phyloP scores from a whole-genome alignment of 2,113 vertebrate species.

The Aegotheles bennettii region DNA sequence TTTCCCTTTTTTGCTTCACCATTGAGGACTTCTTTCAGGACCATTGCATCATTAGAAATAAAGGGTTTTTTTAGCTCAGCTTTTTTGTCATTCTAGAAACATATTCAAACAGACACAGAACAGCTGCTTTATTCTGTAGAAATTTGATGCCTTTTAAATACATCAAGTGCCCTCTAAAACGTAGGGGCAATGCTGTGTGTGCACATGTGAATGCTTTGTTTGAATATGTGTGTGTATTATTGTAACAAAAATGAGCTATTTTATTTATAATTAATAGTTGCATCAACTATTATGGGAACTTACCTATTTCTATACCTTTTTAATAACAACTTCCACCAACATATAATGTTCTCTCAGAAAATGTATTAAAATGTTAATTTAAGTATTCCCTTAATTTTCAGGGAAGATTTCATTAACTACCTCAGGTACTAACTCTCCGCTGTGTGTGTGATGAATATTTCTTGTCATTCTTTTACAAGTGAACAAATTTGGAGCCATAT shows the following conservation, averaged over 20 bases:
- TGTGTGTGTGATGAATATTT: background rate
- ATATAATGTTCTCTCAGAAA: background rate
- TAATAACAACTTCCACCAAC: background rate
- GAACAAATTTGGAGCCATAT: background rate
- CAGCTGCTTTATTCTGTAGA: background rate
- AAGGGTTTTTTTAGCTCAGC: background rate
- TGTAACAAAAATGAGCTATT: background rate
- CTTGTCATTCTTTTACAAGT: background rate
- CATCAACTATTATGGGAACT: background rate
- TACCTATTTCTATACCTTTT: background rate
- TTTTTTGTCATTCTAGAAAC: background rate
- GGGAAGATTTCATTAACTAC: background rate
- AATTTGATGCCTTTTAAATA: background rate
- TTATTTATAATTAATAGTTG: background rate
- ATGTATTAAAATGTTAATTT: background rate
- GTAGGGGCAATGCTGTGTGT: background rate
- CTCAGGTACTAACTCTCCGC: background rate
- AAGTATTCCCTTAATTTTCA: background rate
- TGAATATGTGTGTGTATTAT: background rate
- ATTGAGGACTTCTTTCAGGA: background rate
- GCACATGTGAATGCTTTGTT: background rate
- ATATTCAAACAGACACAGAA: background rate
- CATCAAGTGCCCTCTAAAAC: background rate
- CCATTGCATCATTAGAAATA: background rate
- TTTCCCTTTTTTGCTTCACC: background rate